A percentile compares a stretch with the other conserved stretches of the same genome.
Conservation (phyloP, 2,113 vertebrate genomes). For the Dicrurus megarhynchus region DNA sequence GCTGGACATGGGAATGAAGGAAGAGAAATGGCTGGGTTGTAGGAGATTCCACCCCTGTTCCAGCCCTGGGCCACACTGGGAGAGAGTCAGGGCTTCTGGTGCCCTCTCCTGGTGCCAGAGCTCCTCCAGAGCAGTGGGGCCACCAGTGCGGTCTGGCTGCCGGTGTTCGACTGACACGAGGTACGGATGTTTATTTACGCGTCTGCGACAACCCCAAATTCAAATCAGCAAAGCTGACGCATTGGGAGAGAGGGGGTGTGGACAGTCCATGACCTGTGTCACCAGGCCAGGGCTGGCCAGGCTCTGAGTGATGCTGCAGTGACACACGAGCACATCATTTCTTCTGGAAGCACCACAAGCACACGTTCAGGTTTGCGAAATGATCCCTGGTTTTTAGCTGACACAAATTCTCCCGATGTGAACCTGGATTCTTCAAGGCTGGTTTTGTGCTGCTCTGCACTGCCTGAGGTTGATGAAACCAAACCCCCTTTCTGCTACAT, state of each 20-base stretch:
- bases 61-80: not conserved
- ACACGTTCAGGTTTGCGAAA: not conserved
- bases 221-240: not conserved
- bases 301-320: accelerated
- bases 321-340: accelerated
- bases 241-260: not conserved
- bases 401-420: not conserved
- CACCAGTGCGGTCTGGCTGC: not conserved
- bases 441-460: not conserved
- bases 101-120: not conserved
- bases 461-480: not conserved
- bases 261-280: accelerated
- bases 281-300: not conserved
- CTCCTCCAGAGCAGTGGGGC: not conserved
- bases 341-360: not conserved
- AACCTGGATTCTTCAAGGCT: not conserved
- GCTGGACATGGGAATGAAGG: not conserved
- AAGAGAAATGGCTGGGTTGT: accelerated
- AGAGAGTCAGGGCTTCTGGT: not conserved
- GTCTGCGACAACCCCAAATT: not conserved
- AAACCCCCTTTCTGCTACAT: accelerated
- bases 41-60: not conserved
- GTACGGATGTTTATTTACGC: accelerated
- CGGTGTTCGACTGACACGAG: accelerated
- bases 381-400: not conserved